Conservation (phyloP, 2,888 invertebrate species). For the Hirtodrosophila duncani region DNA sequence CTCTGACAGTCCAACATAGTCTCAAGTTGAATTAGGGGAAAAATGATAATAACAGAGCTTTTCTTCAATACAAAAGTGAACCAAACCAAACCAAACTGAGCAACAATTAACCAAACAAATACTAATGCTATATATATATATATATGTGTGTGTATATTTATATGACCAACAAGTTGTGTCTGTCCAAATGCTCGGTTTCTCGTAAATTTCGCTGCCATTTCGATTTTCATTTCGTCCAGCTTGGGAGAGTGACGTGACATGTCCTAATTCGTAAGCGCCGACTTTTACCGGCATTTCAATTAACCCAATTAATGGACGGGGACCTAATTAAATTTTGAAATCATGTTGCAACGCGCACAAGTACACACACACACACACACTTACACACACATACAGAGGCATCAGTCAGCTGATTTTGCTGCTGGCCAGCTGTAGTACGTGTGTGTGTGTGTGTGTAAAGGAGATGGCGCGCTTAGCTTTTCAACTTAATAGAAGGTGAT, state of each 20-base stretch:
- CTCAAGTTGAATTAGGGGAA: no score
- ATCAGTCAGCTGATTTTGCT: conserved; percentile 63
- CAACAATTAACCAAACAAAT: no score
- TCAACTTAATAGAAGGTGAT: conserved; percentile 22
- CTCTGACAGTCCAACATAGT: no score
- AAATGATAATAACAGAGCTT: no score
- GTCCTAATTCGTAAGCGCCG: conserved; percentile 67
- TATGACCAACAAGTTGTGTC: no score
- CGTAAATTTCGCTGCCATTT: no score
- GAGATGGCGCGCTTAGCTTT: conserved; percentile 58
- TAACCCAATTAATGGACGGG: conserved; percentile 77
- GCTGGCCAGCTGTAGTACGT: conserved; percentile 46
- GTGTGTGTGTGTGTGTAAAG: conserved; percentile 28
- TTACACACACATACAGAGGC: conserved; percentile 19
- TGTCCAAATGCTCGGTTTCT: no score
- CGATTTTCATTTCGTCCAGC: not conserved
- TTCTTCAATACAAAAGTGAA: no score
- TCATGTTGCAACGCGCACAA: conserved; percentile 50
- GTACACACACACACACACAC: conserved; percentile 24
- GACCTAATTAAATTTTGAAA: conserved; percentile 76
- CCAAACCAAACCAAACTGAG: no score
- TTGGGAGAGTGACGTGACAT: conserved; percentile 54
- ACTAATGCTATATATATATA: no score
- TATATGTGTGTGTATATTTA: no score
- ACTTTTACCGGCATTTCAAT: conserved; percentile 76